Conservation (phyloP, 1,140 invertebrate species). For the Panagrolaimus sp. region DNA sequence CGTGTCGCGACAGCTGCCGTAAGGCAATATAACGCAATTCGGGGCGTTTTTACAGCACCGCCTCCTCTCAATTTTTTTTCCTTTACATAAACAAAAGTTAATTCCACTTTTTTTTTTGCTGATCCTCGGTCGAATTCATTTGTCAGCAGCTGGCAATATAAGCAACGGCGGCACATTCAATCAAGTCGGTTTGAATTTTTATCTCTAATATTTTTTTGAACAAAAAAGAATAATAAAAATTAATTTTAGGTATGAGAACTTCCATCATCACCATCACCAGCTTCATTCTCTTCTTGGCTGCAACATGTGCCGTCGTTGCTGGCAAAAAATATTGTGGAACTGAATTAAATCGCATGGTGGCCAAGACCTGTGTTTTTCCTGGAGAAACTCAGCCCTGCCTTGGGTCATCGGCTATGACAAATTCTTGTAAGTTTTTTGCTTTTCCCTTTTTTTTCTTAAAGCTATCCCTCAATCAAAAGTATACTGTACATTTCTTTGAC, state of each 20-base stretch:
- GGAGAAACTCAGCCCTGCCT: slow-evolving; percentile 5
- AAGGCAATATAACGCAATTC: slow-evolving; percentile 15
- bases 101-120: slow-evolving; percentile 1
- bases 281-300: not conserved
- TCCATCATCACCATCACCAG: not conserved
- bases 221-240: not conserved
- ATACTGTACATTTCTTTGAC: not conserved
- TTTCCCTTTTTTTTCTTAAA: not conserved
- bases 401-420: not conserved
- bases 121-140: slow-evolving; percentile 4
- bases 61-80: slow-evolving; percentile 2
- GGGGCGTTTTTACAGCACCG: slow-evolving; percentile 7
- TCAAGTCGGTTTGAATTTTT: slow-evolving; percentile 10
- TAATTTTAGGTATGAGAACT: slow-evolving; percentile 3
- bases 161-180: slow-evolving; percentile 9
- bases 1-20: slow-evolving; percentile 14
- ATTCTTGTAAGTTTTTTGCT: too few species aligned
- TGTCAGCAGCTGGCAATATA: slow-evolving; percentile 8
- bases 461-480: too few species aligned
- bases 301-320: not conserved
- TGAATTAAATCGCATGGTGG: not conserved
- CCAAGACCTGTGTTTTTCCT: not conserved
- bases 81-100: slow-evolving; percentile 11
- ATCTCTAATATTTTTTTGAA: not conserved
- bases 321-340: slow-evolving; percentile 9